phyloP scores from a whole-genome alignment of 2,113 vertebrate genomes.

The Carassius gibelio region DNA sequence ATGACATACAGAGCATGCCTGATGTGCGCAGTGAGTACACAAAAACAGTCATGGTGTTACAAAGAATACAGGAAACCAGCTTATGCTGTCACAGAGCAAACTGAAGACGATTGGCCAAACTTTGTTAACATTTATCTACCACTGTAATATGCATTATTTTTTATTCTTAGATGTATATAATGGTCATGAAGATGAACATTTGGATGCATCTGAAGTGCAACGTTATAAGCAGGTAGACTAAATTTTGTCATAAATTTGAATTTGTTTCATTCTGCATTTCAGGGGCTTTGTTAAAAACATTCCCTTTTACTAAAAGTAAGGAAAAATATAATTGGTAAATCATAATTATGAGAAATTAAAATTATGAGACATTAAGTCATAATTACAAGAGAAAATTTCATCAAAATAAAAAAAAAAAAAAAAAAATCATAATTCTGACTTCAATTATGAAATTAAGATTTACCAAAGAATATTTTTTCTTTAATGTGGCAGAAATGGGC shows the following conservation, averaged over 20 bases:
- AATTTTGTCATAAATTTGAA: background rate
- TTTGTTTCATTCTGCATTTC: background rate
- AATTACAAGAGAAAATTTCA: background rate
- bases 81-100: background rate
- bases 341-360: background rate
- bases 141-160: background rate
- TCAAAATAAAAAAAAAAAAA: no score
- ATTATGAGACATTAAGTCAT: background rate
- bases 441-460: no score
- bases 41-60: slow-evolving; percentile 1
- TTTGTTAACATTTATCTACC: background rate
- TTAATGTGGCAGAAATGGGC: background rate
- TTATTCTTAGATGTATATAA: slow-evolving; percentile 65
- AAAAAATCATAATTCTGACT: no score
- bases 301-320: background rate
- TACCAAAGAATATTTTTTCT: background rate
- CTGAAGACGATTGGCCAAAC: slow-evolving; percentile 18
- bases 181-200: slow-evolving; percentile 70
- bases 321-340: background rate
- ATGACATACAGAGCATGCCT: slow-evolving; percentile 77
- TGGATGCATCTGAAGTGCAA: slow-evolving; percentile 72
- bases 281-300: background rate
- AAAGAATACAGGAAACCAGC: background rate
- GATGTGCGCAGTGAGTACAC: slow-evolving; percentile 74
- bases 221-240: slow-evolving; percentile 74